Conservation (phyloP, 2,113 vertebrate species). For the Sphaerodactylus townsendi region DNA sequence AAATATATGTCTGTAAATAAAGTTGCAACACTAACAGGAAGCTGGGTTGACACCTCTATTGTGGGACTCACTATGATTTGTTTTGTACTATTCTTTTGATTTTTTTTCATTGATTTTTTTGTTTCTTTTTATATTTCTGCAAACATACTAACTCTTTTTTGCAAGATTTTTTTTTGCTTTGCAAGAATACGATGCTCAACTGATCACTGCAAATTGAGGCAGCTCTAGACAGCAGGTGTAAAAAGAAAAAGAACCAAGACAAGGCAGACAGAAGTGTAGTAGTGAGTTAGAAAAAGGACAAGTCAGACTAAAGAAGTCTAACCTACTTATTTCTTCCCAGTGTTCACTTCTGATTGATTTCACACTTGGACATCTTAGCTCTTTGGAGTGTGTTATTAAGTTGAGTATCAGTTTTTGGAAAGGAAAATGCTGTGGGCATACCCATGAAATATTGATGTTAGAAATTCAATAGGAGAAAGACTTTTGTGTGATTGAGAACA, state of each 20-base stretch:
- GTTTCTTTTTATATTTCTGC: background rate
- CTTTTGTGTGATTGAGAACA: background rate
- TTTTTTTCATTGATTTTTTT: background rate
- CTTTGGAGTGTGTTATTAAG: background rate
- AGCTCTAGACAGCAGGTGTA: background rate
- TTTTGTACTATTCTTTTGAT: background rate
- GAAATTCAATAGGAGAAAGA: background rate
- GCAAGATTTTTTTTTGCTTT: background rate
- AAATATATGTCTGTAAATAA: background rate
- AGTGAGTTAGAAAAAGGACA: background rate
- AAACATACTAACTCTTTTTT: background rate
- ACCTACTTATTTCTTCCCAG: conserved; percentile 1
- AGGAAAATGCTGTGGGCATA: background rate
- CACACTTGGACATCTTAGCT: background rate
- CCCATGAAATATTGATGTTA: background rate
- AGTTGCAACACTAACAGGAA: background rate
- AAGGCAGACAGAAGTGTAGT: background rate
- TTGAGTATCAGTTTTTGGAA: background rate
- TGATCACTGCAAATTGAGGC: background rate
- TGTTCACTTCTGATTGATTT: conserved; percentile 16
- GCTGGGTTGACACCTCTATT: background rate
- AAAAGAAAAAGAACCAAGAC: background rate
- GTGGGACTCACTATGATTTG: background rate
- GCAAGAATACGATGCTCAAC: background rate
- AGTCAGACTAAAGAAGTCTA: background rate